phyloP scores from a whole-genome alignment of 2,113 vertebrate species.

The Chitala chitala region DNA sequence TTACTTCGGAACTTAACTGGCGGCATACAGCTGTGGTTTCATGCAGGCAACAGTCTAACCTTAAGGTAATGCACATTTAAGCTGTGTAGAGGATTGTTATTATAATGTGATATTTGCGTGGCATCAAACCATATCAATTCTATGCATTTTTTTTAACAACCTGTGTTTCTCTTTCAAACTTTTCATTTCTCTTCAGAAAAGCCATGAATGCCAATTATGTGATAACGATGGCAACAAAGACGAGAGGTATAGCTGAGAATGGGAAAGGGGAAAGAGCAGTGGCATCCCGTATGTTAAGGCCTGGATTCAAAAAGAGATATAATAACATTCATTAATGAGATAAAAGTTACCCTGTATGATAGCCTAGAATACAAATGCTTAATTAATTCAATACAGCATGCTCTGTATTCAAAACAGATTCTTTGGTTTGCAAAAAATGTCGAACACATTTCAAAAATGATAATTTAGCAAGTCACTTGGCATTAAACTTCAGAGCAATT shows the following conservation, averaged over 20 bases:
- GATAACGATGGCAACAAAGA: not conserved
- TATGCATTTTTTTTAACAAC: not conserved
- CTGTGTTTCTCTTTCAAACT: not conserved
- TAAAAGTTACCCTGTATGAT: not conserved
- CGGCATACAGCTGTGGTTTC: too few species aligned
- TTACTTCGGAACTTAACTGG: too few species aligned
- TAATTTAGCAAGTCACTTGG: slow-evolving; percentile 9
- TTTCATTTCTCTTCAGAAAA: not conserved
- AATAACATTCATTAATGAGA: slow-evolving; percentile 15
- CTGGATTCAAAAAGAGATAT: slow-evolving; percentile 2
- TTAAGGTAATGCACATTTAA: not conserved
- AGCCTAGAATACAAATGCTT: not conserved
- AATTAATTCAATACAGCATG: slow-evolving; percentile 11
- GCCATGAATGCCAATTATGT: not conserved
- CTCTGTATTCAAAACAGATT: slow-evolving; percentile 7
- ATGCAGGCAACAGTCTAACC: too few species aligned
- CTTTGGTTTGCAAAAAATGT: slow-evolving; percentile 1
- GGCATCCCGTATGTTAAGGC: not conserved
- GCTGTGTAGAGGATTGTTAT: not conserved
- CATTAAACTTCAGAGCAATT: slow-evolving; percentile 20
- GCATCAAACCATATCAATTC: not conserved
- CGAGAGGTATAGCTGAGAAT: not conserved
- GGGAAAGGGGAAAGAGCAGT: too few species aligned
- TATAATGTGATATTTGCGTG: not conserved
- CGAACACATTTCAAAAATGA: slow-evolving; percentile 17